phyloP scores from a whole-genome alignment of 2,888 invertebrate species.

The Dasypogon diadema region DNA sequence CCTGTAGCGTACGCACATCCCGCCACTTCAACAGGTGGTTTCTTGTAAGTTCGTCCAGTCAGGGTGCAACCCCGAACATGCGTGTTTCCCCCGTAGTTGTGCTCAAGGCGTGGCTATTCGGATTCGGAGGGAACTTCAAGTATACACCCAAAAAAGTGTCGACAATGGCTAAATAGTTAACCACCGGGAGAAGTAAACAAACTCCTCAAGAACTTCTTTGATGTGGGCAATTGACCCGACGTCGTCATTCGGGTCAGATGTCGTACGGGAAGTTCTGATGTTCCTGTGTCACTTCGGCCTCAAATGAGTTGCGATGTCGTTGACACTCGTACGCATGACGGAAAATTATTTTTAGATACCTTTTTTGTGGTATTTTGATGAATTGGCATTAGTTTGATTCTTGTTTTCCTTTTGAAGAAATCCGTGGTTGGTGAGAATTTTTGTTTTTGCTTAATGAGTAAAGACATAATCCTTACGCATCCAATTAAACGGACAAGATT shows the following conservation, averaged over 20 bases:
- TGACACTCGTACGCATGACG: constrained; percentile 20
- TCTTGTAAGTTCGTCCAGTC: neutral
- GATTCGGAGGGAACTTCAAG: constrained; percentile 1
- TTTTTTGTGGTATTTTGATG: too few relatives aligned
- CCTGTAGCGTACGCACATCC: neutral
- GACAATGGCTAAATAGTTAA: neutral
- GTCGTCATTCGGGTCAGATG: constrained; percentile 25
- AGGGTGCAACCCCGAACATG: constrained; percentile 25
- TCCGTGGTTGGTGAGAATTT: too few relatives aligned
- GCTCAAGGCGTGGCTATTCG: neutral
- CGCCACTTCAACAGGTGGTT: constrained; percentile 17
- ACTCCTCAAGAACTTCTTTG: constrained; percentile 20
- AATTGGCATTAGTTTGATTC: too few relatives aligned
- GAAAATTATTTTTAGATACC: neutral
- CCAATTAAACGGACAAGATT: too few relatives aligned
- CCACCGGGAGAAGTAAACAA: constrained; percentile 18
- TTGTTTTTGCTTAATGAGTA: too few relatives aligned
- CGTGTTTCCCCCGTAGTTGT: neutral
- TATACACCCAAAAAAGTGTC: constrained; percentile 16
- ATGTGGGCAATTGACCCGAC: constrained; percentile 23
- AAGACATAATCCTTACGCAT: too few relatives aligned
- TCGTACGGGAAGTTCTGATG: constrained; percentile 30
- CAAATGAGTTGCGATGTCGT: neutral
- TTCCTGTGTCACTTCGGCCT: neutral
- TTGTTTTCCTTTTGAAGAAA: too few relatives aligned